Evolutionary conservation across 2,797 vertebrate species (phyloP).

Genomic region (Cichlasoma orientale): DNA sequence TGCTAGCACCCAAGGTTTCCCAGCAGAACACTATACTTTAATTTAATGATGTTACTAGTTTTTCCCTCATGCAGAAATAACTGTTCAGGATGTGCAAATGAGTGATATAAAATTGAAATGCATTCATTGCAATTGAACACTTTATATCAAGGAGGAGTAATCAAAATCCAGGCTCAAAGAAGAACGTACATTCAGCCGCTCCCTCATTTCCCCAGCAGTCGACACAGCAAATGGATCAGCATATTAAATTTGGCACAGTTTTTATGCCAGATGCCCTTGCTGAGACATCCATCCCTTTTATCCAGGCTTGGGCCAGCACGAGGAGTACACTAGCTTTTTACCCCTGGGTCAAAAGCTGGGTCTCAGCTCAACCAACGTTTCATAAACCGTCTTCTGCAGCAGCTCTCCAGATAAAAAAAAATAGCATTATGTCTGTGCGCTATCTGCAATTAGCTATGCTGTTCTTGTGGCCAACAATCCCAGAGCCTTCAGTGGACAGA

Average conservation of each 20-base stretch:
- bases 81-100: background rate
- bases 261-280: background rate
- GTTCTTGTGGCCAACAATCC: background rate
- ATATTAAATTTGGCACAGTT: background rate
- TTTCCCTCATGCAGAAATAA: background rate
- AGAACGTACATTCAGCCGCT: background rate
- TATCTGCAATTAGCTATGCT: background rate
- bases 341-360: background rate
- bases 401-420: background rate
- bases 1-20: background rate
- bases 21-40: background rate
- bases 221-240: background rate
- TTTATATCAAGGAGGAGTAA: background rate
- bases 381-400: background rate
- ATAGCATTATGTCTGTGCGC: background rate
- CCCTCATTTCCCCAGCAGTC: background rate
- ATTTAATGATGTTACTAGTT: background rate
- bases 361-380: background rate
- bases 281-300: background rate
- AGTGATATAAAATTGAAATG: background rate
- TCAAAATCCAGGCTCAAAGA: background rate
- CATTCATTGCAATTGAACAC: background rate
- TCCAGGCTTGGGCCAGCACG: background rate
- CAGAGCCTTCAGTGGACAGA: background rate
- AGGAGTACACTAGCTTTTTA: background rate